Percentiles rank a stretch among this genome's conserved stretches.
These are phyloP conservation scores for Rhinogobius similis DNA, from an alignment of 2,113 vertebrate species.

Conservation along the genomic window DNA sequence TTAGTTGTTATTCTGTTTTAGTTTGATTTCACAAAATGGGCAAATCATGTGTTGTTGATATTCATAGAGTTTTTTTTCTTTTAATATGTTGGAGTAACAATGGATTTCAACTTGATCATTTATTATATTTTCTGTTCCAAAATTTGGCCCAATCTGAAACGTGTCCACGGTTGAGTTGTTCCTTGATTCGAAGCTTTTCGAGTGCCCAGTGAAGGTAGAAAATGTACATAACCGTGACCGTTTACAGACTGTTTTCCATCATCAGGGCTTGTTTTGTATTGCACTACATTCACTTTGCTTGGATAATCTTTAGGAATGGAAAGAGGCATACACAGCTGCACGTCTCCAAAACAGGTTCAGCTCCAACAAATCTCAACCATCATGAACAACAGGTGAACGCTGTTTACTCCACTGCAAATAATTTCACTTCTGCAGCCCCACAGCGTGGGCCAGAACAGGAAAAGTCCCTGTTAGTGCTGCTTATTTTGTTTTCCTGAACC, in stretches of 20 bases:
- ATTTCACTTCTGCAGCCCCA: constrained; percentile 68
- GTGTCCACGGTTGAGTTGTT: neutral
- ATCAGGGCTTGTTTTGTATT: constrained; percentile 8
- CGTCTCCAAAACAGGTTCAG: constrained; percentile 51
- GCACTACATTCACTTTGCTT: constrained; percentile 34
- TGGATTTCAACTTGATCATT: neutral
- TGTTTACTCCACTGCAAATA: constrained; percentile 63
- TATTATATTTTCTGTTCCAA: neutral
- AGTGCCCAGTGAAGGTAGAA: neutral
- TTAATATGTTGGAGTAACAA: too few species aligned
- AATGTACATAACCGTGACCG: too few species aligned
- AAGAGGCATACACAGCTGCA: neutral
- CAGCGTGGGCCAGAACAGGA: constrained; percentile 65
- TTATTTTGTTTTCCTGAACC: constrained; percentile 73
- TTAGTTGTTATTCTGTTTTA: too few species aligned
- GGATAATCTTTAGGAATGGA: constrained; percentile 45
- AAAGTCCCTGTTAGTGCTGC: constrained; percentile 69
- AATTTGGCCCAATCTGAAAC: neutral
- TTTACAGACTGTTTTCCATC: neutral
- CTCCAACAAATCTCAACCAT: constrained; percentile 63
- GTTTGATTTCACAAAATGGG: too few species aligned
- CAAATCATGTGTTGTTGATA: too few species aligned
- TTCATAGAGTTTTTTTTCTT: too few species aligned
- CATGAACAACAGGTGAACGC: constrained; percentile 73
- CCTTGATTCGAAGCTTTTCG: neutral